These are phyloP conservation scores for Neomicropteryx cornuta DNA, from an alignment of 1,140 invertebrate species.

Conservation along the genomic window DNA sequence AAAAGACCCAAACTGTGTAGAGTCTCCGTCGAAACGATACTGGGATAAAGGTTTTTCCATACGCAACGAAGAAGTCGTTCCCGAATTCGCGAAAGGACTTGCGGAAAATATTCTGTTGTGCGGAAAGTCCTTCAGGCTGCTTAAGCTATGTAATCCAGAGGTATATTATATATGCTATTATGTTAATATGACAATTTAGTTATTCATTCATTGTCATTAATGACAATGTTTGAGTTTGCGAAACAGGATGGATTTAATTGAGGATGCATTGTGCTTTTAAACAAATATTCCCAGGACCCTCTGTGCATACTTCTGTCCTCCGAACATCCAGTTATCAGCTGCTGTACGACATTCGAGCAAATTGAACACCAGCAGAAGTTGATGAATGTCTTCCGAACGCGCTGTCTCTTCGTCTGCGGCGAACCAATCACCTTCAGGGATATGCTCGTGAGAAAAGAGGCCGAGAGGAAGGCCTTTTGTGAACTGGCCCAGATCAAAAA, in stretches of 20 bases:
- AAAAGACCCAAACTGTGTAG: constrained; percentile 37
- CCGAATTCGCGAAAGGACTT: constrained; percentile 41
- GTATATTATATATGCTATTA: no score
- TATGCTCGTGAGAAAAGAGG: constrained; percentile 30
- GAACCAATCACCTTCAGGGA: constrained; percentile 31
- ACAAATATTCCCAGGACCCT: constrained; percentile 43
- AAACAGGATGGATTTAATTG: constrained; percentile 5
- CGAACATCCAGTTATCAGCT: constrained; percentile 40
- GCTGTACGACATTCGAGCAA: constrained; percentile 41
- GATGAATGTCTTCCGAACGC: constrained; percentile 37
- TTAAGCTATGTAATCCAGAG: constrained; percentile 47
- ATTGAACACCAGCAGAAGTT: constrained; percentile 38
- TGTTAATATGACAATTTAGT: no score
- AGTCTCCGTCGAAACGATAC: constrained; percentile 41
- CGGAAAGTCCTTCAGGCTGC: constrained; percentile 45
- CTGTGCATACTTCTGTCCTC: constrained; percentile 40
- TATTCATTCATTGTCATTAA: no score
- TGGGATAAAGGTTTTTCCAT: constrained; percentile 49
- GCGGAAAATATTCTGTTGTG: constrained; percentile 46
- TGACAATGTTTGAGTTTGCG: not conserved
- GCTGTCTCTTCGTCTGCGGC: constrained; percentile 34
- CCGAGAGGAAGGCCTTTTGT: constrained; percentile 33
- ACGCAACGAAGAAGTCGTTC: constrained; percentile 36
- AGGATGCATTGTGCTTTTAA: no score
- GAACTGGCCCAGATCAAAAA: constrained; percentile 37